These are phyloP conservation scores for Brachionus manjavacas DNA, from an alignment of 1,140 invertebrate species.

Conservation along the genomic window DNA sequence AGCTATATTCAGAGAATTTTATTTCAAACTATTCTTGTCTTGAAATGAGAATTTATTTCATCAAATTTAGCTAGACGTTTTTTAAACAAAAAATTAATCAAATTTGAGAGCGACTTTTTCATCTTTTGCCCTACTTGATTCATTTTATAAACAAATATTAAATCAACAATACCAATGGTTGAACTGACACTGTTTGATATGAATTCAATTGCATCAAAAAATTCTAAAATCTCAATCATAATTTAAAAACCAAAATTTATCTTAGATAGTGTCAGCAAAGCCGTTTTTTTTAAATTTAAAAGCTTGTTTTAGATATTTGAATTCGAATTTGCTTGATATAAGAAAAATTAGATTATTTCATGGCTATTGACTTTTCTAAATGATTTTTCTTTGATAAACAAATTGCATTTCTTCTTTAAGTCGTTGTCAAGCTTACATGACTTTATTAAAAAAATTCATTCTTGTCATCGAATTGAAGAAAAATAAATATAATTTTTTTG, in stretches of 20 bases:
- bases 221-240: not conserved
- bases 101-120: constrained; percentile 1
- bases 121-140: not conserved
- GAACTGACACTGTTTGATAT: not conserved
- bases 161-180: not conserved
- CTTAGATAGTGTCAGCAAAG: too few species aligned
- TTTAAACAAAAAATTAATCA: constrained; percentile 26
- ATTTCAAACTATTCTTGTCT: not conserved
- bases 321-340: too few species aligned
- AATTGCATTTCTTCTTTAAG: not conserved
- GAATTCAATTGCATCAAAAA: not conserved
- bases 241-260: not conserved
- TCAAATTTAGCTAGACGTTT: constrained; percentile 20
- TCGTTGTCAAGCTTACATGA: not conserved
- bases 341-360: too few species aligned
- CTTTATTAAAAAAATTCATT: not conserved
- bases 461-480: not conserved
- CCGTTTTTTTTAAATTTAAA: too few species aligned
- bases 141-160: not conserved
- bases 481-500: not conserved
- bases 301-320: too few species aligned
- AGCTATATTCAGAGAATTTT: not conserved
- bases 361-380: not conserved
- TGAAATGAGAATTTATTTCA: constrained; percentile 5
- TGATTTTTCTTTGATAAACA: not conserved